These are phyloP conservation scores for Dryobates pubescens DNA, from an alignment of 2,797 vertebrate genomes.

Conservation along the genomic window DNA sequence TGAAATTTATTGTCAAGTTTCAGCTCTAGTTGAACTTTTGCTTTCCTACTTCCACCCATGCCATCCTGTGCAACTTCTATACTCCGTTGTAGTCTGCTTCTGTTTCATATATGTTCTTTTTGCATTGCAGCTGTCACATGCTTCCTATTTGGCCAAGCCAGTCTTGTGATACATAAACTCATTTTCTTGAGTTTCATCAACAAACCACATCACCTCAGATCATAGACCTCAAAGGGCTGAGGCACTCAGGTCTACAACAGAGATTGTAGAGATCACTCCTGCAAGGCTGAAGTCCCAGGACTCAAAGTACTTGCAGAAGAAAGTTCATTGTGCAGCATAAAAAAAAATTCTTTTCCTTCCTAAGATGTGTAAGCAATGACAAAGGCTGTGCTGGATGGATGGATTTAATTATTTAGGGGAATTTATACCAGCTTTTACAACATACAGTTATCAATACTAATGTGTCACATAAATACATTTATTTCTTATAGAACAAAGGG, in stretches of 20 bases:
- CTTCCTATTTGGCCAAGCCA: too few species aligned
- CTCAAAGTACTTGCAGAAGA: not conserved
- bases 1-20: too few species aligned
- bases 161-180: too few species aligned
- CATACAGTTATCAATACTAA: not conserved
- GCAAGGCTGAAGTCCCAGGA: not conserved
- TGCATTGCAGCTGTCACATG: too few species aligned
- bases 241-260: not conserved
- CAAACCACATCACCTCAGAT: not conserved
- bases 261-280: accelerated
- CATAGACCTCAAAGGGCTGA: not conserved
- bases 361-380: not conserved
- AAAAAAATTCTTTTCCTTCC: not conserved
- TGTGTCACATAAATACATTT: not conserved
- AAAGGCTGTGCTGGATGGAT: not conserved
- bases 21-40: too few species aligned
- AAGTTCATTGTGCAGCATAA: not conserved
- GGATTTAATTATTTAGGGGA: not conserved
- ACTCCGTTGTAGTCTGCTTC: too few species aligned
- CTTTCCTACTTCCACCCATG: too few species aligned
- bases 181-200: not conserved
- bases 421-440: not conserved
- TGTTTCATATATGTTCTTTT: too few species aligned
- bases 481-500: not conserved
- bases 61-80: too few species aligned